Percentiles rank a stretch among this genome's conserved stretches.
Evolutionary conservation across 2,888 invertebrate species (phyloP).

Genomic region (Carpatolechia fugitivella): DNA sequence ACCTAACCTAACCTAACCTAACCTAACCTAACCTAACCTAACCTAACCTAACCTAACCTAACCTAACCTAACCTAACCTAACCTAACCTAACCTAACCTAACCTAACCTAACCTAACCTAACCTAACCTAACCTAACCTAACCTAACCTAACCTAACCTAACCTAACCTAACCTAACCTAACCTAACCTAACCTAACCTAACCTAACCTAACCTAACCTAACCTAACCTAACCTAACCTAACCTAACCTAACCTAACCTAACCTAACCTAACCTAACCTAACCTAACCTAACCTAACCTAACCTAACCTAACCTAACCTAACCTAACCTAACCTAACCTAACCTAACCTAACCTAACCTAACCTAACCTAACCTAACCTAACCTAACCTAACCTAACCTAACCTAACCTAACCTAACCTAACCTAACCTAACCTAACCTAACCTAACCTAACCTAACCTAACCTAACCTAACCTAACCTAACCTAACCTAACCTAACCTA

Average conservation of each 20-base stretch:
- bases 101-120: slow-evolving; percentile 21
- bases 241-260: slow-evolving; percentile 31
- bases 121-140: slow-evolving; percentile 21
- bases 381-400: slow-evolving; percentile 25
- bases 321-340: slow-evolving; percentile 23
- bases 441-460: slow-evolving; percentile 17
- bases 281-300: slow-evolving; percentile 25
- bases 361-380: slow-evolving; percentile 25
- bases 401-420: slow-evolving; percentile 24
- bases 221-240: slow-evolving; percentile 31
- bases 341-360: slow-evolving; percentile 23
- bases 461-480: slow-evolving; percentile 22
- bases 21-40: slow-evolving; percentile 21
- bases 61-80: slow-evolving; percentile 21
- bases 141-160: slow-evolving; percentile 25
- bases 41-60: slow-evolving; percentile 21
- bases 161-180: slow-evolving; percentile 31
- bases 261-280: slow-evolving; percentile 30
- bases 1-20: slow-evolving; percentile 21
- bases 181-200: slow-evolving; percentile 31
- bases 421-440: slow-evolving; percentile 20
- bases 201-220: slow-evolving; percentile 31
- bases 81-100: slow-evolving; percentile 12
- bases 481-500: slow-evolving; percentile 18
- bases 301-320: slow-evolving; percentile 23